These are phyloP conservation scores for Gorilla gorilla DNA, from an alignment of 2,113 vertebrate genomes.

Conservation along the genomic window DNA sequence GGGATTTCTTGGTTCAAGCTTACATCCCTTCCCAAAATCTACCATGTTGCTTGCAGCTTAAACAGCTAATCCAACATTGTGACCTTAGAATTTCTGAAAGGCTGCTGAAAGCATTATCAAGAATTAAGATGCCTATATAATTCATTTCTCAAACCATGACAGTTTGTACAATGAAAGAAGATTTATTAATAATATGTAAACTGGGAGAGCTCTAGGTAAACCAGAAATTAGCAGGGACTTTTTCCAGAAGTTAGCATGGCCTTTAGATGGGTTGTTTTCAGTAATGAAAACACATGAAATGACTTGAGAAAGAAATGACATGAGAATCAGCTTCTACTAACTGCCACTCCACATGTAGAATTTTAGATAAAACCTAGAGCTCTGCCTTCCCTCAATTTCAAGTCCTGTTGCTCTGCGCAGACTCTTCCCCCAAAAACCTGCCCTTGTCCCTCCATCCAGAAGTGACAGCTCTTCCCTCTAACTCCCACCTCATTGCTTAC, in stretches of 20 bases:
- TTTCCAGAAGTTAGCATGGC: not conserved
- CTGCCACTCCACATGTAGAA: not conserved
- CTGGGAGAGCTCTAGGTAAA: not conserved
- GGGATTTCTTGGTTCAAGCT: not conserved
- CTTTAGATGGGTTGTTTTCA: not conserved
- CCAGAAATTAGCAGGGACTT: not conserved
- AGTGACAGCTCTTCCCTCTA: not conserved
- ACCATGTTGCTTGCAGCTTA: not conserved
- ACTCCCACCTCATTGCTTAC: not conserved
- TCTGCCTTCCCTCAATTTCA: not conserved
- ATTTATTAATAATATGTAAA: not conserved
- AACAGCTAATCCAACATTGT: not conserved
- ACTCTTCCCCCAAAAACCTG: not conserved
- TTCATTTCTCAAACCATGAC: not conserved
- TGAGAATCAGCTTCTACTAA: not conserved
- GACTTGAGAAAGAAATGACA: not conserved
- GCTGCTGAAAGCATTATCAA: not conserved
- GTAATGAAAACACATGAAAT: not conserved
- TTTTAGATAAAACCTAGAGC: slow-evolving; percentile 27
- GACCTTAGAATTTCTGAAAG: not conserved
- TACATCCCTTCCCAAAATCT: not conserved
- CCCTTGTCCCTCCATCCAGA: not conserved
- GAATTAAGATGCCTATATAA: slow-evolving; percentile 11
- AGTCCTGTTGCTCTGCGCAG: not conserved
- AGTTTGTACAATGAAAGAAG: not conserved